Conservation (phyloP, 2,888 invertebrate species). For the Leptarthrus brevirostris region DNA sequence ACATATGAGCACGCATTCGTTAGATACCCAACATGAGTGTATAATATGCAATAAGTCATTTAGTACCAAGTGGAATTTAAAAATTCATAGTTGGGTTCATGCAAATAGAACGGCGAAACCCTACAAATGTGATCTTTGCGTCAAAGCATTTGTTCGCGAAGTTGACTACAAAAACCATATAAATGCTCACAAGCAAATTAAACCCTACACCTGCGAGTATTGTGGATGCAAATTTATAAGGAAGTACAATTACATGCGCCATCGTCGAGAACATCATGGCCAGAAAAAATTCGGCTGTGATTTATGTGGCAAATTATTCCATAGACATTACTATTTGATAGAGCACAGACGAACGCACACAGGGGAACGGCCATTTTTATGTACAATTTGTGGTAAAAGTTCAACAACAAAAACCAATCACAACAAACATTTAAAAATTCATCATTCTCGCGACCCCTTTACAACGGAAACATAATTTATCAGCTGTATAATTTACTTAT, state of each 20-base stretch:
- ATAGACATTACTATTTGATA: conserved; percentile 86
- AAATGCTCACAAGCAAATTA: conserved; percentile 85
- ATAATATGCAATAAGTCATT: conserved; percentile 86
- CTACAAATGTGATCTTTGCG: conserved; percentile 85
- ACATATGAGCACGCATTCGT: conserved; percentile 82
- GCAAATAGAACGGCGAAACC: conserved; percentile 85
- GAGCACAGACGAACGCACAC: conserved; percentile 90
- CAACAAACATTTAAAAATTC: conserved; percentile 89
- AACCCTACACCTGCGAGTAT: conserved; percentile 87
- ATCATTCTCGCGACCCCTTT: conserved; percentile 88
- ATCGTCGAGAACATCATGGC: conserved; percentile 85
- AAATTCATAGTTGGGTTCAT: conserved; percentile 90
- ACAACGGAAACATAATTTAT: conserved; percentile 75
- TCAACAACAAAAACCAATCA: conserved; percentile 92
- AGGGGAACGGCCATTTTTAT: conserved; percentile 80
- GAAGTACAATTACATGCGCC: conserved; percentile 88
- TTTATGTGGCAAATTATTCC: conserved; percentile 83
- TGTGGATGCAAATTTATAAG: conserved; percentile 90
- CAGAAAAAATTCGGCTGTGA: conserved; percentile 83
- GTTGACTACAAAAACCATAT: conserved; percentile 85
- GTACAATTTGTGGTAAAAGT: conserved; percentile 89
- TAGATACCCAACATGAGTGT: conserved; percentile 82
- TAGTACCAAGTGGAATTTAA: conserved; percentile 90
- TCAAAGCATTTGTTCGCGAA: conserved; percentile 85
- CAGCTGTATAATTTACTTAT: neutral